Conservation (phyloP, 2,797 vertebrate species). For the Lophotriccus pileatus region DNA sequence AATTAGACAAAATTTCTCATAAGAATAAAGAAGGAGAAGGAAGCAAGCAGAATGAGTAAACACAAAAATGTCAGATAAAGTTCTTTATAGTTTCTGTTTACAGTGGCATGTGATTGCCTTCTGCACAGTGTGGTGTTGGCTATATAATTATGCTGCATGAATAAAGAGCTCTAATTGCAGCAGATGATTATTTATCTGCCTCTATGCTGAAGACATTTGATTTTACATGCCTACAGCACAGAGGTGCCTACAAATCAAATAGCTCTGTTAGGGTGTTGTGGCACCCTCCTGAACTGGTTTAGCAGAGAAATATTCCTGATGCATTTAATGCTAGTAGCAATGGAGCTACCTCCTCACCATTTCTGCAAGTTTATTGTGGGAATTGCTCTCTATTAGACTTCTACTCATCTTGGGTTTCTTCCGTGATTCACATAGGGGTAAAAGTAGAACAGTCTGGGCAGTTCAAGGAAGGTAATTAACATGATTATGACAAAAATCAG, state of each 20-base stretch:
- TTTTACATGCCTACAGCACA: background rate
- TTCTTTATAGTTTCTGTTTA: constrained; percentile 14
- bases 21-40: background rate
- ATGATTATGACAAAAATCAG: background rate
- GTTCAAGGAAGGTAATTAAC: background rate
- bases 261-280: background rate
- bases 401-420: background rate
- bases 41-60: background rate
- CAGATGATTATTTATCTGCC: background rate
- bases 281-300: accelerated
- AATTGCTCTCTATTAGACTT: background rate
- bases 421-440: background rate
- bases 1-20: constrained; percentile 41
- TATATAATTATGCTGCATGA: background rate
- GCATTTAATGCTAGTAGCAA: background rate
- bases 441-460: background rate
- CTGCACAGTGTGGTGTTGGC: background rate
- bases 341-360: background rate
- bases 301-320: background rate
- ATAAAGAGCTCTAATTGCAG: background rate
- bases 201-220: background rate
- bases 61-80: constrained; percentile 41
- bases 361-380: background rate
- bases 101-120: constrained; percentile 33
- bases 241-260: background rate